Conservation (phyloP, 2,888 invertebrate genomes). For the Steinernema hermaphroditum region DNA sequence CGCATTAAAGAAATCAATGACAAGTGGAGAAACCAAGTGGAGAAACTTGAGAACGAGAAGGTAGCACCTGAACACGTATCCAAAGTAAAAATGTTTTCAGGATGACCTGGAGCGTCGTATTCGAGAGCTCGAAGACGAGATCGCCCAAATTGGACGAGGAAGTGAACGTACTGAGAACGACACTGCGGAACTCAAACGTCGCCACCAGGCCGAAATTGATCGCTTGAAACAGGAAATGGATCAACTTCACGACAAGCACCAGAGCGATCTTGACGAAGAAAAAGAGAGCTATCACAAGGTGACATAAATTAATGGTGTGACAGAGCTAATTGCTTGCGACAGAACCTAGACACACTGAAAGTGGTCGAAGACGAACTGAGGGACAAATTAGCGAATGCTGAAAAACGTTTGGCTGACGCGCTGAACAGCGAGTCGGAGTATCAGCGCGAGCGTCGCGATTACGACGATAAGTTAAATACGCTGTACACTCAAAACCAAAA, state of each 20-base stretch:
- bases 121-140: conserved; percentile 62
- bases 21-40: conserved; percentile 62
- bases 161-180: conserved; percentile 58
- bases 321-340: neutral
- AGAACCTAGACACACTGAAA: conserved; percentile 55
- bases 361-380: conserved; percentile 58
- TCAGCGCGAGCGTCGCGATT: conserved; percentile 60
- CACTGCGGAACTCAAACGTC: conserved; percentile 56
- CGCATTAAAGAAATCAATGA: conserved; percentile 62
- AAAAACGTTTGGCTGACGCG: conserved; percentile 60
- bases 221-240: conserved; percentile 59
- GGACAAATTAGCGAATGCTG: conserved; percentile 56
- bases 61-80: conserved; percentile 28
- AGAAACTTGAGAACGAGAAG: conserved; percentile 63
- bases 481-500: conserved; percentile 57
- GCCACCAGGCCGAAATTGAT: conserved; percentile 62
- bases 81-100: conserved; percentile 35
- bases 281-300: conserved; percentile 59
- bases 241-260: conserved; percentile 59
- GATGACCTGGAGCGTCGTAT: conserved; percentile 60
- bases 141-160: conserved; percentile 56
- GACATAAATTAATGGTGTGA: neutral
- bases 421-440: conserved; percentile 63
- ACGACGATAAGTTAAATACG: conserved; percentile 63
- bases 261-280: conserved; percentile 63